Percentiles rank a stretch among this genome's conserved stretches.
Conservation (phyloP, 2,113 vertebrate species). For the Phalacrocorax pelagicus region DNA sequence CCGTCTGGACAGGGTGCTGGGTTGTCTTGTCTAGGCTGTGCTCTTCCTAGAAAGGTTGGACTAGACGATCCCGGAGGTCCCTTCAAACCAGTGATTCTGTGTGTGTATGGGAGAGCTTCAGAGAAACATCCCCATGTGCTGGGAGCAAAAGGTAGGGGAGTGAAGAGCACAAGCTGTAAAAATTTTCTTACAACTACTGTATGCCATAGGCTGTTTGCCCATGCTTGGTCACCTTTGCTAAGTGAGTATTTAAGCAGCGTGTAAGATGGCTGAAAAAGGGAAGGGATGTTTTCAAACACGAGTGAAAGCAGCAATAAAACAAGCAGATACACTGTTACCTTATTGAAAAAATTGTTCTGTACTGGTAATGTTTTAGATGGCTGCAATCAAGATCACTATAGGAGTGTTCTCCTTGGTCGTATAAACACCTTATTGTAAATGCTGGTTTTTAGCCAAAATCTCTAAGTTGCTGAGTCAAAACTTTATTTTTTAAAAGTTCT, state of each 20-base stretch:
- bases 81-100: not conserved
- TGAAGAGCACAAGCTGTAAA: not conserved
- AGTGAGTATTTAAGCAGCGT: not conserved
- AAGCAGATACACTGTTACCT: not conserved
- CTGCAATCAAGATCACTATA: constrained; percentile 50
- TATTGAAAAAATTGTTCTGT: constrained; percentile 11
- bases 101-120: not conserved
- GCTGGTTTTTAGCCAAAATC: constrained; percentile 43
- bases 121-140: not conserved
- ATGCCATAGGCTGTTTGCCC: not conserved
- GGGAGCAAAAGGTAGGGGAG: not conserved
- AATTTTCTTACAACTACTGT: not conserved
- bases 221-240: not conserved
- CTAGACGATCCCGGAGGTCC: too few relatives aligned
- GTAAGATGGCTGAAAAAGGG: not conserved
- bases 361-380: not conserved
- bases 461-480: not conserved
- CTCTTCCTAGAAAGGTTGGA: too few relatives aligned
- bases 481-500: constrained; percentile 40
- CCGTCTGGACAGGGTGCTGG: too few relatives aligned
- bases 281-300: not conserved
- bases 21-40: too few relatives aligned
- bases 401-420: constrained; percentile 25
- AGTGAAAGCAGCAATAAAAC: not conserved
- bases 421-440: constrained; percentile 45